Conservation (phyloP, 2,888 invertebrate genomes). For the Aphrophora alni region DNA sequence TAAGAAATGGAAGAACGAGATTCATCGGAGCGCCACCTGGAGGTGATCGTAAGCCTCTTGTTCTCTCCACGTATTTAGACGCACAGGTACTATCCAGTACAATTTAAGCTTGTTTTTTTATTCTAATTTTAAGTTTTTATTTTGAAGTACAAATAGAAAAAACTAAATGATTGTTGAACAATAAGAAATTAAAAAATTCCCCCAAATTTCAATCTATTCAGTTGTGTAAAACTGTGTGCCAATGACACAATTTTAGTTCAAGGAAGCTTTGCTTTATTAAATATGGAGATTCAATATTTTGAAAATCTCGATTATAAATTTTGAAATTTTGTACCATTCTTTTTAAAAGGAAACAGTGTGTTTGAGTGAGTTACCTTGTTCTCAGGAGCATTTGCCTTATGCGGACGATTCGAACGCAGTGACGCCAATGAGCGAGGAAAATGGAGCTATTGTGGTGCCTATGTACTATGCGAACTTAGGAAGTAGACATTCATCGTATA, state of each 20-base stretch:
- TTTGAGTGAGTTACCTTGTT: slow-evolving; percentile 34
- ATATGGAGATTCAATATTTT: too few relatives aligned
- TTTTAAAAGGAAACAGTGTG: slow-evolving; percentile 6
- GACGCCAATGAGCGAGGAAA: slow-evolving; percentile 97
- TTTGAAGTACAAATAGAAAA: too few relatives aligned
- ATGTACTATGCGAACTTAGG: slow-evolving; percentile 88
- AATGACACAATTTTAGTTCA: too few relatives aligned
- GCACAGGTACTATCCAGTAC: slow-evolving; percentile 65
- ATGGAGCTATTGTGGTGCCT: slow-evolving; percentile 92
- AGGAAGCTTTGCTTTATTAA: too few relatives aligned
- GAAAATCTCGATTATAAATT: too few relatives aligned
- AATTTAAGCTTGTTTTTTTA: neutral
- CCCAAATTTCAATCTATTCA: too few relatives aligned
- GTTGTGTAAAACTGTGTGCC: too few relatives aligned
- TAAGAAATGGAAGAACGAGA: slow-evolving; percentile 74
- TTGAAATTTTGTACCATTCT: too few relatives aligned
- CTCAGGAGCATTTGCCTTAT: slow-evolving; percentile 87
- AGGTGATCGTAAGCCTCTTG: slow-evolving; percentile 90
- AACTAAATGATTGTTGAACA: too few relatives aligned
- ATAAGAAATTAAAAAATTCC: too few relatives aligned
- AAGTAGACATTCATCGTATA: slow-evolving; percentile 94
- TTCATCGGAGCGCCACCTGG: slow-evolving; percentile 76
- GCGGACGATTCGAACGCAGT: slow-evolving; percentile 98
- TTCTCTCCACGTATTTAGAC: slow-evolving; percentile 92
- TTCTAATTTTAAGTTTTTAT: too few relatives aligned